phyloP scores from a whole-genome alignment of 2,113 vertebrate species.

The Chaenogobius annularis region DNA sequence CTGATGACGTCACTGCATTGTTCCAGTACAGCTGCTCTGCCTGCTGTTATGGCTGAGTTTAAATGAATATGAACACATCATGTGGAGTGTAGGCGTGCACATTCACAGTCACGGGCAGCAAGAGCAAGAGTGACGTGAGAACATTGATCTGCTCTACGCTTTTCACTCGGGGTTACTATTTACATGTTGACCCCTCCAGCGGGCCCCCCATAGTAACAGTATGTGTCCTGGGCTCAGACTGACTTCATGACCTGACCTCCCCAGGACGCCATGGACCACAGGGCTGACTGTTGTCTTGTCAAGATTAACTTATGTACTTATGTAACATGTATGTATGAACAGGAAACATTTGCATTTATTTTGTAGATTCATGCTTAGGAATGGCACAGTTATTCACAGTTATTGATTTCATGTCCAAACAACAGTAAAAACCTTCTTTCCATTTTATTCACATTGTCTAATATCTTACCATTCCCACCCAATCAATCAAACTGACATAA shows the following conservation, averaged over 20 bases:
- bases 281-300: neutral
- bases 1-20: slow-evolving; percentile 32
- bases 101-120: slow-evolving; percentile 60
- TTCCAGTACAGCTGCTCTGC: slow-evolving; percentile 49
- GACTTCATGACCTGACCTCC: slow-evolving; percentile 71
- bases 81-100: slow-evolving; percentile 48
- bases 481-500: too few relatives aligned
- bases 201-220: slow-evolving; percentile 39
- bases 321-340: neutral
- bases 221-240: slow-evolving; percentile 40
- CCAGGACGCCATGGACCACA: slow-evolving; percentile 30
- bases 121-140: slow-evolving; percentile 69
- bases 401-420: neutral
- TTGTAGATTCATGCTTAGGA: neutral
- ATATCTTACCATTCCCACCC: too few relatives aligned
- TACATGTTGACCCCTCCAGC: slow-evolving; percentile 70
- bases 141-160: slow-evolving; percentile 65
- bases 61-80: slow-evolving; percentile 51
- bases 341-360: neutral
- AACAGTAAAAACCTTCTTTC: neutral
- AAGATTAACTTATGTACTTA: neutral
- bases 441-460: neutral
- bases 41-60: slow-evolving; percentile 56
- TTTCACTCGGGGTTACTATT: slow-evolving; percentile 66
- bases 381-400: neutral